These are phyloP conservation scores for Trichacis sp. DNA, from an alignment of 2,888 invertebrate species.

Conservation along the genomic window DNA sequence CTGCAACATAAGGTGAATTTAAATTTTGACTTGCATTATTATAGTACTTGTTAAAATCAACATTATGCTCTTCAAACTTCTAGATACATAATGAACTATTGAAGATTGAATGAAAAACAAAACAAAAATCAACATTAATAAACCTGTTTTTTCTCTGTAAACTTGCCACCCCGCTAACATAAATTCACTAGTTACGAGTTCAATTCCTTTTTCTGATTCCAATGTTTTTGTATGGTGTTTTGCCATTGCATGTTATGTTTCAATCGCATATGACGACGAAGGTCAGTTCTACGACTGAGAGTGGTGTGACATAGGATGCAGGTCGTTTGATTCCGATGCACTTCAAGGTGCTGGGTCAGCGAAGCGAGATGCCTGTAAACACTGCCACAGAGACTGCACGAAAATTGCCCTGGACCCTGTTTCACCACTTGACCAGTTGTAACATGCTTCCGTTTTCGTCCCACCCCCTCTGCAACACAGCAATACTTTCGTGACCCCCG, in stretches of 20 bases:
- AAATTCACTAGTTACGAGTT: slow-evolving; percentile 60
- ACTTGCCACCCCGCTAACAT: too few species aligned
- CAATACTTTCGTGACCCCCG: slow-evolving; percentile 67
- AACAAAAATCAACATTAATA: too few species aligned
- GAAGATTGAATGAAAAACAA: too few species aligned
- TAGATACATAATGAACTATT: too few species aligned
- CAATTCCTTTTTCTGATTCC: slow-evolving; percentile 60
- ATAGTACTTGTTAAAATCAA: too few species aligned
- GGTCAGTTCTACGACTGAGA: slow-evolving; percentile 69
- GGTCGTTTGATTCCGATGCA: slow-evolving; percentile 69
- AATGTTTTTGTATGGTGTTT: slow-evolving; percentile 67
- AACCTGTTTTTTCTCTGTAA: too few species aligned
- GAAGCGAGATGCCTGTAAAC: slow-evolving; percentile 69
- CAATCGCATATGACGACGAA: slow-evolving; percentile 68
- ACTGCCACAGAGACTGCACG: slow-evolving; percentile 69
- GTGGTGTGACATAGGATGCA: slow-evolving; percentile 68
- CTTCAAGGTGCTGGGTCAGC: slow-evolving; percentile 69
- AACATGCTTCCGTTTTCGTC: slow-evolving; percentile 68
- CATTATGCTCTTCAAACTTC: too few species aligned
- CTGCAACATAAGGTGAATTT: too few species aligned
- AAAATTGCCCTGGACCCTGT: slow-evolving; percentile 69
- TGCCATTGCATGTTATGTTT: slow-evolving; percentile 69
- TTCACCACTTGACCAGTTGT: slow-evolving; percentile 68
- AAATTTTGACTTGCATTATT: too few species aligned
- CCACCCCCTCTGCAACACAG: slow-evolving; percentile 69